A percentile compares a stretch with the other conserved stretches of the same genome.
phyloP scores from a whole-genome alignment of 2,113 vertebrate species.

The Oriolus oriolus region DNA sequence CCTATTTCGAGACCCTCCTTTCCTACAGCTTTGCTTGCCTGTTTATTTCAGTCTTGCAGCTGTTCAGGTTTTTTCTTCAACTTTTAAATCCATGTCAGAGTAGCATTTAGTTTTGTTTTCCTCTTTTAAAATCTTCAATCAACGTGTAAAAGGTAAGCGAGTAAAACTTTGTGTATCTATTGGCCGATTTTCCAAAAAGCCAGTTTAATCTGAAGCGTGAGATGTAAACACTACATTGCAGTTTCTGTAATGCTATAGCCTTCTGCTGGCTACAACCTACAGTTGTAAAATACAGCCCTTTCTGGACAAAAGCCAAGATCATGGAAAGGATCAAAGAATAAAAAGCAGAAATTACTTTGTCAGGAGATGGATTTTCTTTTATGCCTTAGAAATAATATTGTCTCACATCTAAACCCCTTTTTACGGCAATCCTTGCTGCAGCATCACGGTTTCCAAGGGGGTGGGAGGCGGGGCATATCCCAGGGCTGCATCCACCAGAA shows the following conservation, averaged over 20 bases:
- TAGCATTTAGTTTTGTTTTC: background rate
- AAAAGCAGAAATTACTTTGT: constrained; percentile 4
- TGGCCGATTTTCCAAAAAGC: background rate
- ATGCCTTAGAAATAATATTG: background rate
- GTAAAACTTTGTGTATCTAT: background rate
- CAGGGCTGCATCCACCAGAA: background rate
- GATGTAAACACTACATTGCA: background rate
- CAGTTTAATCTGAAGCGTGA: background rate
- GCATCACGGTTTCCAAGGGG: background rate
- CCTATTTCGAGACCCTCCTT: background rate
- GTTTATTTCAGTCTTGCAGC: background rate
- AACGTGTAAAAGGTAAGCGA: background rate
- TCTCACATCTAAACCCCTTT: background rate
- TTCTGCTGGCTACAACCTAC: background rate
- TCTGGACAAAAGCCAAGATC: background rate
- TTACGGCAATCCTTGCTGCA: background rate
- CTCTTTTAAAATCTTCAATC: background rate
- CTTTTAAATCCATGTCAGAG: background rate
- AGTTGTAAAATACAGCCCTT: background rate
- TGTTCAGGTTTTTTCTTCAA: background rate
- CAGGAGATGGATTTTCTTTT: background rate
- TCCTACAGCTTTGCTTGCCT: background rate
- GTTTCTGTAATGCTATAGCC: background rate
- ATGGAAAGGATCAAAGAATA: background rate
- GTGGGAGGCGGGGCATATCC: background rate